These are phyloP conservation scores for Emydocephalus ijimae DNA, from an alignment of 2,113 vertebrate genomes.

Conservation along the genomic window DNA sequence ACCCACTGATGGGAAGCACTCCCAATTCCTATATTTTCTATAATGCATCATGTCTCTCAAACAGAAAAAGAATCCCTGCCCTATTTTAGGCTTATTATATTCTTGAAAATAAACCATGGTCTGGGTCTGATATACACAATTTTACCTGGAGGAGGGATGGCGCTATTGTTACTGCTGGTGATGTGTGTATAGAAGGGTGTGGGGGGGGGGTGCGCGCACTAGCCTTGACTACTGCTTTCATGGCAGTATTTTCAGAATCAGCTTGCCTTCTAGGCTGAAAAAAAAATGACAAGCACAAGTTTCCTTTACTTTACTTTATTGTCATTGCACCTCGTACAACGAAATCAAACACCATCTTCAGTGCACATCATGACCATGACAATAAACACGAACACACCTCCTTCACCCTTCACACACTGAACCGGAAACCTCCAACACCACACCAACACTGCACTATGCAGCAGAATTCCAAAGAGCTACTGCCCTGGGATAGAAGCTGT, in stretches of 20 bases:
- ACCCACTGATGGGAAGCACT: not conserved
- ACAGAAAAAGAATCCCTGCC: not conserved
- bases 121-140: not conserved
- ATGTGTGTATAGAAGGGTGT: not conserved
- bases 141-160: not conserved
- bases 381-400: too few relatives aligned
- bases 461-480: too few relatives aligned
- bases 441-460: too few relatives aligned
- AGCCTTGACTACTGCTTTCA: not conserved
- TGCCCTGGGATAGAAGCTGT: too few relatives aligned
- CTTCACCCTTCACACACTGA: too few relatives aligned
- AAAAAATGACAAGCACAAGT: not conserved
- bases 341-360: too few relatives aligned
- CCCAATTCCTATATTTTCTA: not conserved
- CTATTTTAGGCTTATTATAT: not conserved
- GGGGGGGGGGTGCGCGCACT: not conserved
- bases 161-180: not conserved
- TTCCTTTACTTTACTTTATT: too few relatives aligned
- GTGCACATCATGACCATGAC: too few relatives aligned
- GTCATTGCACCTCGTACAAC: too few relatives aligned
- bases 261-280: not conserved
- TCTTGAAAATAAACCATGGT: not conserved
- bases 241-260: not conserved
- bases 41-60: not conserved
- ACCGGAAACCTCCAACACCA: too few relatives aligned